Percentiles rank a stretch among this genome's conserved stretches.
Conservation (phyloP, 2,888 invertebrate species). For the Steinernema carpocapsae region DNA sequence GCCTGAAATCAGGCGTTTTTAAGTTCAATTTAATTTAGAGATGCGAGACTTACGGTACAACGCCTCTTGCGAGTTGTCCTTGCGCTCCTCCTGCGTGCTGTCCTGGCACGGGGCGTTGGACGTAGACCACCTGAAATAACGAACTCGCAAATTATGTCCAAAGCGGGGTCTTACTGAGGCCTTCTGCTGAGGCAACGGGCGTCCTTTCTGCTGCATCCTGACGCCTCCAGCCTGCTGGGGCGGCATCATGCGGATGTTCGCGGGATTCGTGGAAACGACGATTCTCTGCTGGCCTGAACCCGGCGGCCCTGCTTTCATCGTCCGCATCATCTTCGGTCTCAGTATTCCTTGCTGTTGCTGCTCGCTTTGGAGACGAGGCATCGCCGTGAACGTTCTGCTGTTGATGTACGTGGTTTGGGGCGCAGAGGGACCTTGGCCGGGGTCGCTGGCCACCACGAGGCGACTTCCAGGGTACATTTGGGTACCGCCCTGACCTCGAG, state of each 20-base stretch:
- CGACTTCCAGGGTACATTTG: neutral
- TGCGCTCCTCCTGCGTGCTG: neutral
- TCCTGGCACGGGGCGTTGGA: neutral
- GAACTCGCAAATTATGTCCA: too few species aligned
- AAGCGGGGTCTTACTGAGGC: neutral
- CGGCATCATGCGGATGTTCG: neutral
- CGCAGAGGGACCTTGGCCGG: neutral
- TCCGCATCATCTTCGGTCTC: constrained; percentile 10
- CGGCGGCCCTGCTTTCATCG: neutral
- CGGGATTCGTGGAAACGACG: neutral
- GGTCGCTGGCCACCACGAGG: neutral
- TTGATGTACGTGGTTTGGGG: neutral
- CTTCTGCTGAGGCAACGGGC: neutral
- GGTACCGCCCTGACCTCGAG: neutral
- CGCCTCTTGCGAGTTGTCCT: neutral
- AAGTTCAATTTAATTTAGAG: neutral
- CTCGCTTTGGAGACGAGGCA: constrained; percentile 22
- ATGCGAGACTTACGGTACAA: neutral
- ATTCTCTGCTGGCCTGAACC: neutral
- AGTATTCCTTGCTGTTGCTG: neutral
- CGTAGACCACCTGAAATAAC: constrained; percentile 5
- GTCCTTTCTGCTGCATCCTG: neutral
- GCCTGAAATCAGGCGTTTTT: neutral
- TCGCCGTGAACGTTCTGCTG: neutral
- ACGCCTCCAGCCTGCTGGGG: constrained; percentile 8